Conservation (phyloP, 1,140 invertebrate species). For the Nasonia longicornis region DNA sequence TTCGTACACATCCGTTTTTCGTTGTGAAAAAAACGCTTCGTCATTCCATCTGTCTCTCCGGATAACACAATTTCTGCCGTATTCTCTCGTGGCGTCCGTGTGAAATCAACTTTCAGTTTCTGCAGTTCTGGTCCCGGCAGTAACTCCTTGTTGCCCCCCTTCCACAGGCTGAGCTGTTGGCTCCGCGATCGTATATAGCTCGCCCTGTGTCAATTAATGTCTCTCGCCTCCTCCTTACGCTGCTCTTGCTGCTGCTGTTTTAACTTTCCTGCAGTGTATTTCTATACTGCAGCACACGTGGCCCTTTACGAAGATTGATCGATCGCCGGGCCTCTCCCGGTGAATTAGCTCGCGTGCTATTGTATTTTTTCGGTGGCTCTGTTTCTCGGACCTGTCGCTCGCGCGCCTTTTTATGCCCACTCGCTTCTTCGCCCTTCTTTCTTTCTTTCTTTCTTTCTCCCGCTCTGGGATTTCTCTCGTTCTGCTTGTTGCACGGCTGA, state of each 20-base stretch:
- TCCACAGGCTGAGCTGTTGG: neutral
- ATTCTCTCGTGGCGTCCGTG: neutral
- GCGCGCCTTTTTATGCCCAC: constrained; percentile 15
- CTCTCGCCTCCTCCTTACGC: constrained; percentile 50
- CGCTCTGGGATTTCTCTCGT: neutral
- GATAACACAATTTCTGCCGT: neutral
- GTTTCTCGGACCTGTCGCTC: constrained; percentile 28
- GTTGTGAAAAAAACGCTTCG: neutral
- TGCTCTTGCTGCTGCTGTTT: constrained; percentile 39
- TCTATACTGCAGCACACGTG: neutral
- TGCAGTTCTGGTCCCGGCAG: neutral
- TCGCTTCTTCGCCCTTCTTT: neutral
- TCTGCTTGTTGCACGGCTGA: neutral
- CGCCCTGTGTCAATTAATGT: constrained; percentile 68
- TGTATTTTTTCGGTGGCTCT: constrained; percentile 58
- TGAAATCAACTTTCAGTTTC: constrained; percentile 32
- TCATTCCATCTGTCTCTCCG: too few species aligned
- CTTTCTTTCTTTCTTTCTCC: neutral
- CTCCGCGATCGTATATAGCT: constrained; percentile 39
- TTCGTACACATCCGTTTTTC: too few species aligned
- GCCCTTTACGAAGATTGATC: constrained; percentile 59
- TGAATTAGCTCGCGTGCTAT: constrained; percentile 59
- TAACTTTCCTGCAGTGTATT: neutral
- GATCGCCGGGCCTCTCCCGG: constrained; percentile 57
- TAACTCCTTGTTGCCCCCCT: neutral